A percentile compares a stretch with the other conserved stretches of the same genome.
These are phyloP conservation scores for Acronicta alni DNA, from an alignment of 2,888 invertebrate genomes.

Conservation along the genomic window DNA sequence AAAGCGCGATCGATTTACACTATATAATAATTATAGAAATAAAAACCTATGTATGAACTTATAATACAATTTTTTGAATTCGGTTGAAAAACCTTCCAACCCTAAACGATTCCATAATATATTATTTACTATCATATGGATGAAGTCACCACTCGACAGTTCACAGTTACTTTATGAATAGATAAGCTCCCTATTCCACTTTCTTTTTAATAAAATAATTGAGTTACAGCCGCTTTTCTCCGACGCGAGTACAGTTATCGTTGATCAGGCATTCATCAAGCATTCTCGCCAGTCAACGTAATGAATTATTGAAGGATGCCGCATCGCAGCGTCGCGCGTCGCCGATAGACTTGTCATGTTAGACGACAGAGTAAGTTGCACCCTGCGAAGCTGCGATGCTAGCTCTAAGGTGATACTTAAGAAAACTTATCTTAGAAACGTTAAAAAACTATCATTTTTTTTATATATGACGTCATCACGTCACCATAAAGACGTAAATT, in stretches of 20 bases:
- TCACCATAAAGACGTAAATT: no score
- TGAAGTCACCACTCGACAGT: not conserved
- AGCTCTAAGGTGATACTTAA: no score
- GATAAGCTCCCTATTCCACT: conserved; percentile 1
- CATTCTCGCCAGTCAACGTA: conserved; percentile 5
- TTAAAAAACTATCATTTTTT: no score
- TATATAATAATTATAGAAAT: no score
- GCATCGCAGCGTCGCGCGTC: conserved; percentile 10
- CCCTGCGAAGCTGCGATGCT: not conserved
- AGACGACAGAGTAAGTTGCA: not conserved
- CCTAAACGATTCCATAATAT: no score
- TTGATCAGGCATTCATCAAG: conserved; percentile 23
- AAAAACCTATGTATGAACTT: no score
- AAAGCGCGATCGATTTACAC: no score
- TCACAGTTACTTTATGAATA: not conserved
- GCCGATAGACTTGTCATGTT: conserved; percentile 41
- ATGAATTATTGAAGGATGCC: conserved; percentile 40
- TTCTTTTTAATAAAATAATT: conserved; percentile 14
- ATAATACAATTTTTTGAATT: no score
- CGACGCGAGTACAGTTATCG: conserved; percentile 8
- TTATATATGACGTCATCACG: no score
- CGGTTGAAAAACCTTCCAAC: no score
- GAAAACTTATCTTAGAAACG: no score
- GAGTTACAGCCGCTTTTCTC: not conserved
- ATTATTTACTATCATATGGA: not conserved